Conservation (phyloP, 2,888 invertebrate species). For the Doris montereyensis region DNA sequence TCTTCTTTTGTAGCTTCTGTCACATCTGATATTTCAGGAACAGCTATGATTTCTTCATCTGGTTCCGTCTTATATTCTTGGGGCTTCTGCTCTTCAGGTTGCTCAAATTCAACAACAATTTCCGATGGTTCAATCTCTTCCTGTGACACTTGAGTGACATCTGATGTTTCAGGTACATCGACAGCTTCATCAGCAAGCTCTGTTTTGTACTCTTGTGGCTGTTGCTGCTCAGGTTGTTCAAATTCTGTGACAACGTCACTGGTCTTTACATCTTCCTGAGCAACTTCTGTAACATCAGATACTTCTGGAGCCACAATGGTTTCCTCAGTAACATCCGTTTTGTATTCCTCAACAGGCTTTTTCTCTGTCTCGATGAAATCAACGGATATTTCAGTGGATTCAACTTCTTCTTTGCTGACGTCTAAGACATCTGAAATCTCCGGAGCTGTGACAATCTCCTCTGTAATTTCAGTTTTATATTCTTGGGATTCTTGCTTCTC, state of each 20-base stretch:
- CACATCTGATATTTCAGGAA: slow-evolving; percentile 38
- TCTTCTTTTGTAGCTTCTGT: slow-evolving; percentile 40
- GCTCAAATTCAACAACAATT: slow-evolving; percentile 39
- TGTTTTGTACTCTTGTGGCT: slow-evolving; percentile 40
- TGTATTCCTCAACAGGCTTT: slow-evolving; percentile 37
- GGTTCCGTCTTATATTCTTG: slow-evolving; percentile 39
- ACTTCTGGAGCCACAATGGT: slow-evolving; percentile 30
- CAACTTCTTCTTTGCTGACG: slow-evolving; percentile 40
- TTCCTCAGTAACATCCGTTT: slow-evolving; percentile 36
- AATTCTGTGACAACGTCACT: slow-evolving; percentile 39
- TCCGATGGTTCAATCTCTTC: slow-evolving; percentile 45
- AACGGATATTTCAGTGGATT: slow-evolving; percentile 39
- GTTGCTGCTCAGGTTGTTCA: slow-evolving; percentile 25
- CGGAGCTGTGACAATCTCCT: slow-evolving; percentile 38
- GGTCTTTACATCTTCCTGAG: slow-evolving; percentile 31
- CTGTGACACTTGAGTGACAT: too few species aligned
- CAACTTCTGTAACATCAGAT: slow-evolving; percentile 36
- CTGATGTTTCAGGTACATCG: slow-evolving; percentile 40
- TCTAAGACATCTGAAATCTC: slow-evolving; percentile 33
- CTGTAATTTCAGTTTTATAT: slow-evolving; percentile 36
- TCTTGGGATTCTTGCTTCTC: too few species aligned
- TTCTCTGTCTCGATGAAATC: slow-evolving; percentile 40
- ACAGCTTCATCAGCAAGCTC: slow-evolving; percentile 44
- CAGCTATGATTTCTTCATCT: slow-evolving; percentile 39
- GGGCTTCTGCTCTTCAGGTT: slow-evolving; percentile 40